Conservation (phyloP, 2,888 invertebrate species). For the Acrobasis suavella region DNA sequence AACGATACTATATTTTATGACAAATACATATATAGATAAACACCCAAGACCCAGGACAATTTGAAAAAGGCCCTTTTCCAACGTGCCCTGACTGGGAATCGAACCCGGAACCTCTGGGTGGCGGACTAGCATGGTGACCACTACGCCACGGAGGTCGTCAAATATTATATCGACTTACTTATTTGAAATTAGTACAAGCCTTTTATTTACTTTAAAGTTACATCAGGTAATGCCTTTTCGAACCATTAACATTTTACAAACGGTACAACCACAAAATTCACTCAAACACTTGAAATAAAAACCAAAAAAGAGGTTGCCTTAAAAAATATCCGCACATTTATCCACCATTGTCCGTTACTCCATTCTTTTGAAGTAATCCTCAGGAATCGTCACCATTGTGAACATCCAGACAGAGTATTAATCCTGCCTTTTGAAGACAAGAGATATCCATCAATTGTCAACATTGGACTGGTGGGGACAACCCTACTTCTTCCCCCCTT, state of each 20-base stretch:
- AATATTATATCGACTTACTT: too few relatives aligned
- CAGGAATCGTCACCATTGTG: conserved; percentile 69
- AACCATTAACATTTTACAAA: not conserved
- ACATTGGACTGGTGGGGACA: conserved; percentile 72
- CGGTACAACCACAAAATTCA: conserved; percentile 10
- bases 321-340: conserved; percentile 34
- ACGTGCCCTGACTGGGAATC: too few relatives aligned
- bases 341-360: conserved; percentile 40
- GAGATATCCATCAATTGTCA: conserved; percentile 82
- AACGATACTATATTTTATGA: too few relatives aligned
- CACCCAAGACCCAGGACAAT: too few relatives aligned
- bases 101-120: too few relatives aligned
- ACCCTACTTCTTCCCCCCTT: conserved; percentile 48
- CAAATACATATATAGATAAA: too few relatives aligned
- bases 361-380: conserved; percentile 59
- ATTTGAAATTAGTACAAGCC: too few relatives aligned
- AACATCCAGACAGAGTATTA: conserved; percentile 67
- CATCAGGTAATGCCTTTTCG: not conserved
- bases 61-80: too few relatives aligned
- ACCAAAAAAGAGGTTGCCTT: conserved; percentile 26
- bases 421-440: conserved; percentile 80
- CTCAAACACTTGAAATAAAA: conserved; percentile 30
- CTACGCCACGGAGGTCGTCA: too few relatives aligned
- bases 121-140: too few relatives aligned
- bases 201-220: too few relatives aligned